These are phyloP conservation scores for Rhabdomys dilectus DNA, from an alignment of 2,113 vertebrate species.

Conservation along the genomic window DNA sequence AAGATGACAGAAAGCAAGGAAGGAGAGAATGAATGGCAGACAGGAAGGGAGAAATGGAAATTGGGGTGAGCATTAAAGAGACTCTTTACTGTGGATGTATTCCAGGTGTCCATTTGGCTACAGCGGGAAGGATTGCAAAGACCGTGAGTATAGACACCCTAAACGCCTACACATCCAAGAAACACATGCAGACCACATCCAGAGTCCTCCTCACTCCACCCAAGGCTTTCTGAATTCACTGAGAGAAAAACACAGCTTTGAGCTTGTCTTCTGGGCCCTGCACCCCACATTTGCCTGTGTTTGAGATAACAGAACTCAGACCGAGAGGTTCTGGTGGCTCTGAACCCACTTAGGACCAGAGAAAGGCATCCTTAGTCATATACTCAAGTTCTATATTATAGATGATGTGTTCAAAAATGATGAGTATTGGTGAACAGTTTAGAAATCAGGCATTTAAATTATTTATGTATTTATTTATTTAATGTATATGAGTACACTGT, in stretches of 20 bases:
- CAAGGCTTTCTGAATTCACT: not conserved
- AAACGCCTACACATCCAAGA: slow-evolving; percentile 38
- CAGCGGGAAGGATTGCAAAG: slow-evolving; percentile 75
- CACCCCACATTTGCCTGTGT: fast-evolving
- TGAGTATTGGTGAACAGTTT: not conserved
- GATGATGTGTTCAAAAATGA: not conserved
- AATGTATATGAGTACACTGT: too few relatives aligned
- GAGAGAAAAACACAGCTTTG: not conserved
- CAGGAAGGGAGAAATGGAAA: not conserved
- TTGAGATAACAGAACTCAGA: not conserved
- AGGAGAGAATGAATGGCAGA: not conserved
- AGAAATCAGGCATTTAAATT: not conserved
- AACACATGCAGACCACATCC: not conserved
- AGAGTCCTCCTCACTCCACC: not conserved
- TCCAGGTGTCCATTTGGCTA: slow-evolving; percentile 86
- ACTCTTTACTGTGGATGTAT: not conserved
- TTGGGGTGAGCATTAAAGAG: not conserved
- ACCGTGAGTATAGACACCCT: slow-evolving; percentile 84
- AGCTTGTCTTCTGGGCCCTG: not conserved
- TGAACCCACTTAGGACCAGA: not conserved
- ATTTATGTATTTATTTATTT: too few relatives aligned
- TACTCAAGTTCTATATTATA: not conserved
- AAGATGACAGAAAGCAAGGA: not conserved
- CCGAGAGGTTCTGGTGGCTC: not conserved
- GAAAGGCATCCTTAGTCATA: not conserved